A percentile compares a stretch with the other conserved stretches of the same genome.
Conservation (phyloP, 2,888 invertebrate genomes). For the Incurvaria masculella region DNA sequence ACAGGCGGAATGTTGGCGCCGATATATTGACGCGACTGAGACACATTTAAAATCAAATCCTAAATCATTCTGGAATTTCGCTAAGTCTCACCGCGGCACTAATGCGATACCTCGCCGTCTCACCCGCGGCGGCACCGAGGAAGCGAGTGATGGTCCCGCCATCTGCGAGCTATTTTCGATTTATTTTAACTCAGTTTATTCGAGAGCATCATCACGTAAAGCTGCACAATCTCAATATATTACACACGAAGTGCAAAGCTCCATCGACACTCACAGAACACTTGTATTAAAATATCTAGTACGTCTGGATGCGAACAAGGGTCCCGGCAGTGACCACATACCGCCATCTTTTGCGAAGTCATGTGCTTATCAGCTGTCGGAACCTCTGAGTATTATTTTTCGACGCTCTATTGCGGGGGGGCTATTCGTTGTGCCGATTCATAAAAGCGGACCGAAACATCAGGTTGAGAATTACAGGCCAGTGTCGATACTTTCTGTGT, state of each 20-base stretch:
- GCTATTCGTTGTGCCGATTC: slow-evolving; percentile 6
- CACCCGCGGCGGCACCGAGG: background rate
- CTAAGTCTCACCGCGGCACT: background rate
- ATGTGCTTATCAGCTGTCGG: background rate
- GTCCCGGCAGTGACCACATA: background rate
- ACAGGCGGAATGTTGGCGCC: background rate
- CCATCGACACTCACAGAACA: background rate
- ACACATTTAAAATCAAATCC: background rate
- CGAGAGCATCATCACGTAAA: background rate
- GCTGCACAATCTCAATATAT: background rate
- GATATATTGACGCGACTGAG: background rate
- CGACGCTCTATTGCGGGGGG: slow-evolving; percentile 4
- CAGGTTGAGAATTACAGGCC: slow-evolving; percentile 7
- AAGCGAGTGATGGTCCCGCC: background rate
- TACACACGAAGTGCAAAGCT: background rate
- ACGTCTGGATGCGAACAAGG: background rate
- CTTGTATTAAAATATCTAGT: background rate
- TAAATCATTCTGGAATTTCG: background rate
- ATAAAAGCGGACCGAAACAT: slow-evolving; percentile 4
- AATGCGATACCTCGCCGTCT: background rate
- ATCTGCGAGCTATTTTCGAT: background rate
- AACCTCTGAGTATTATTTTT: background rate
- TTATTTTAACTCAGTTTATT: background rate
- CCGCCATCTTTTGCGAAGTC: background rate
- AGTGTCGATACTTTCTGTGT: slow-evolving; percentile 5